Conservation (phyloP, 2,113 vertebrate genomes). For the Geothlypis trichas region DNA sequence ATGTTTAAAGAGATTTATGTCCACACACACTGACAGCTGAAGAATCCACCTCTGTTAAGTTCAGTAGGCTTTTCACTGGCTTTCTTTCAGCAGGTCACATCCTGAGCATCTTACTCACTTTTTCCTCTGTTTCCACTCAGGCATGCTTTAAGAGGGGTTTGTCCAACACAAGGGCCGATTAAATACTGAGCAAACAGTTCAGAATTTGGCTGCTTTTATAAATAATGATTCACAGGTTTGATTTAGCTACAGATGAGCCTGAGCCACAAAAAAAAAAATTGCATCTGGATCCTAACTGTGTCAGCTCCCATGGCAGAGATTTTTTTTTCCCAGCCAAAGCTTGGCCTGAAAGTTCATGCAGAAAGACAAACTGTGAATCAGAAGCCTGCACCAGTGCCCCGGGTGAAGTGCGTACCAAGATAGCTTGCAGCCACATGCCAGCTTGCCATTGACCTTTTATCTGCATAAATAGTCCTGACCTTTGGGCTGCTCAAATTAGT, state of each 20-base stretch:
- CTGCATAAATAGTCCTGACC: constrained; percentile 68
- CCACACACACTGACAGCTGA: background rate
- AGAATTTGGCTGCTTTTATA: constrained; percentile 37
- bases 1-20: background rate
- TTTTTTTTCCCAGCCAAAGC: constrained; percentile 25
- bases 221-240: constrained; percentile 42
- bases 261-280: constrained; percentile 25
- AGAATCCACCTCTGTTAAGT: background rate
- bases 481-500: constrained; percentile 69
- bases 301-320: constrained; percentile 7
- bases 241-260: constrained; percentile 25
- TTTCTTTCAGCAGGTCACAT: background rate
- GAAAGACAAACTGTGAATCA: constrained; percentile 46
- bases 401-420: constrained; percentile 31
- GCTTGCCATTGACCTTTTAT: constrained; percentile 61
- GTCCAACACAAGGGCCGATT: background rate
- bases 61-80: background rate
- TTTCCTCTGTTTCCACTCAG: constrained; percentile 2
- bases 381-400: background rate
- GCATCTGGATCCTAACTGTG: constrained; percentile 28
- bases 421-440: constrained; percentile 53
- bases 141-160: background rate
- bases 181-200: constrained; percentile 27
- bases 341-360: constrained; percentile 36
- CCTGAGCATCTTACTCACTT: constrained; percentile 35